Percentiles rank a stretch among this genome's conserved stretches.
Conservation (phyloP, 2,113 vertebrate species). For the Gallinago paraguaiae region DNA sequence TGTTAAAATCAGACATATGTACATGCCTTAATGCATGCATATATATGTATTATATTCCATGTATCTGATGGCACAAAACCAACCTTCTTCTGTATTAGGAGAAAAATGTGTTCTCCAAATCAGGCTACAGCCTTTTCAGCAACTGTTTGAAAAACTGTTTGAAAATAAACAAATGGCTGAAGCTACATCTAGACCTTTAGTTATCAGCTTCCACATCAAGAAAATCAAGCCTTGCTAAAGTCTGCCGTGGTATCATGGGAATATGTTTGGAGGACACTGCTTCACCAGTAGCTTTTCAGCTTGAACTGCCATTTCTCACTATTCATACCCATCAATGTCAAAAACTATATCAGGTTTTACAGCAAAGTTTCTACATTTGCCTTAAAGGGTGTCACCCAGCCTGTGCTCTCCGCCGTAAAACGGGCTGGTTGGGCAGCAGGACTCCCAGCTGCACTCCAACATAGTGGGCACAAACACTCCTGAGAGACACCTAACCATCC, state of each 20-base stretch:
- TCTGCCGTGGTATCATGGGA: neutral
- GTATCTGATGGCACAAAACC: neutral
- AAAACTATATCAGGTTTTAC: neutral
- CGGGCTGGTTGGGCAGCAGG: neutral
- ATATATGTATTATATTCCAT: neutral
- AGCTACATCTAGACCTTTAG: neutral
- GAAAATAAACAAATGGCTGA: neutral
- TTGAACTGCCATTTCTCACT: slow-evolving; percentile 39
- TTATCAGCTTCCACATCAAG: neutral
- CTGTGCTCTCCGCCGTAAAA: neutral
- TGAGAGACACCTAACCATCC: neutral
- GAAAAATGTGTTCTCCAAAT: neutral
- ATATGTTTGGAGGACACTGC: neutral
- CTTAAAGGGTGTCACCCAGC: slow-evolving; percentile 38
- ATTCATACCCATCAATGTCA: slow-evolving; percentile 39
- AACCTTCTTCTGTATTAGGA: neutral
- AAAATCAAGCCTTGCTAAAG: slow-evolving; percentile 27
- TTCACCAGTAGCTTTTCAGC: slow-evolving; percentile 44
- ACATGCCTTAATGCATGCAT: neutral
- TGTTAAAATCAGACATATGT: neutral
- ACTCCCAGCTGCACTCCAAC: neutral
- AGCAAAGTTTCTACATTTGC: slow-evolving; percentile 25
- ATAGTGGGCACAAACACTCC: neutral
- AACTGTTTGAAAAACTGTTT: neutral
- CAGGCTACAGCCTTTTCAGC: neutral